A percentile compares a stretch with the other conserved stretches of the same genome.
These are phyloP conservation scores for Phylloscopus collybita DNA, from an alignment of 2,797 vertebrate genomes.

Conservation along the genomic window DNA sequence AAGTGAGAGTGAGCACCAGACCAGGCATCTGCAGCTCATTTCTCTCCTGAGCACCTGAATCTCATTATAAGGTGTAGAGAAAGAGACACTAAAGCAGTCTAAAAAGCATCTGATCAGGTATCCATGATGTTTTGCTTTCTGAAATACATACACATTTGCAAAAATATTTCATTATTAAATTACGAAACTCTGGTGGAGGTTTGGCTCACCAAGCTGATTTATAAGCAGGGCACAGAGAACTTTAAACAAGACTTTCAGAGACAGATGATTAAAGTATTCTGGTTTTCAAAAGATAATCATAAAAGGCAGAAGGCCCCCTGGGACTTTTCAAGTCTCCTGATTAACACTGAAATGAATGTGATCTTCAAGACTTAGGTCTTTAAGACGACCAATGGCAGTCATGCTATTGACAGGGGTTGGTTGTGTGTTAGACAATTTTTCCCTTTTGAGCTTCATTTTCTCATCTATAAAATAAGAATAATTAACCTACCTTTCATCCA, in stretches of 20 bases:
- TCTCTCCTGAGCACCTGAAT: not conserved
- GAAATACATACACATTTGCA: not conserved
- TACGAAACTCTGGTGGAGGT: not conserved
- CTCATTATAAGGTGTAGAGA: not conserved
- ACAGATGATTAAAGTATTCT: not conserved
- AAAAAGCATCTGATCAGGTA: not conserved
- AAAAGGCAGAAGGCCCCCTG: not conserved
- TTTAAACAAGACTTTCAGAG: not conserved
- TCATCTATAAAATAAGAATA: slow-evolving; percentile 19
- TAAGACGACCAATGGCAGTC: not conserved
- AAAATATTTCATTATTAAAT: not conserved
- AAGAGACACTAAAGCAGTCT: not conserved
- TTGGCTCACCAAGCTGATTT: not conserved
- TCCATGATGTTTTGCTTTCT: not conserved
- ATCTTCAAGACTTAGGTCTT: not conserved
- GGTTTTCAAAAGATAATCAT: not conserved
- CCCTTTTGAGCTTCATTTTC: not conserved
- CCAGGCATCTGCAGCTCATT: not conserved
- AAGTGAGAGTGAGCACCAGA: not conserved
- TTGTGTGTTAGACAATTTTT: not conserved
- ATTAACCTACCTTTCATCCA: slow-evolving; percentile 26
- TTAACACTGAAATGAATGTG: not conserved
- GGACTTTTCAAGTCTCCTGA: not conserved
- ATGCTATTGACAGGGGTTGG: not conserved
- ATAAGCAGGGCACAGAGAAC: not conserved